These are phyloP conservation scores for Coturnix japonica DNA, from an alignment of 2,113 vertebrate species.

Conservation along the genomic window DNA sequence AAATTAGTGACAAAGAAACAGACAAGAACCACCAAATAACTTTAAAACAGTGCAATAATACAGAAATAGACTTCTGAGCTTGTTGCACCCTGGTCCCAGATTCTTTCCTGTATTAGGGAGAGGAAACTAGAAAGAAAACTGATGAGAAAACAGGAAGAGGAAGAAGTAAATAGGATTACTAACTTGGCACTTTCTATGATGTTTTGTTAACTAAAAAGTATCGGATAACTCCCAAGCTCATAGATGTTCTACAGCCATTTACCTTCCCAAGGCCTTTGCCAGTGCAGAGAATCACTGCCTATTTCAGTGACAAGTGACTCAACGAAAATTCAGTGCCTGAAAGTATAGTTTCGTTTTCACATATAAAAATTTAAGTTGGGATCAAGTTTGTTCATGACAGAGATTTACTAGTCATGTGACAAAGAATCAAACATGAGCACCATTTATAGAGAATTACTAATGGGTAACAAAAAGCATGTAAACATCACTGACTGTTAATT, in stretches of 20 bases:
- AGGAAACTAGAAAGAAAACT: neutral
- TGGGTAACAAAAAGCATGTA: neutral
- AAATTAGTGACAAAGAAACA: neutral
- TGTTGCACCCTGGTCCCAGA: neutral
- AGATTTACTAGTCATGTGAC: neutral
- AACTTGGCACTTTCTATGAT: neutral
- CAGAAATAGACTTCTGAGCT: neutral
- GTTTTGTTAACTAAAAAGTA: neutral
- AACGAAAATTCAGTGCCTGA: neutral
- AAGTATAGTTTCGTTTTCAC: neutral
- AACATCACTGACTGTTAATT: neutral
- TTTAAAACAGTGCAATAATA: neutral
- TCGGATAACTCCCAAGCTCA: neutral
- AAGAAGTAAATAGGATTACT: neutral
- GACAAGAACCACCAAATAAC: neutral
- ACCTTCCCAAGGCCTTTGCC: neutral
- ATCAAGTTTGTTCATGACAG: neutral
- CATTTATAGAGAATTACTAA: neutral
- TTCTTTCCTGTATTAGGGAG: neutral
- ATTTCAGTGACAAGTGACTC: neutral
- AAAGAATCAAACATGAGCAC: neutral
- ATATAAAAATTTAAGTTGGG: neutral
- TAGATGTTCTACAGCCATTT: neutral
- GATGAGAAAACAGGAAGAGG: fast-evolving
- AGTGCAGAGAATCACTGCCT: neutral